Base-by-base conservation (phyloP, 1,140 invertebrate genomes). In the Drosophila watanabei region DNA sequence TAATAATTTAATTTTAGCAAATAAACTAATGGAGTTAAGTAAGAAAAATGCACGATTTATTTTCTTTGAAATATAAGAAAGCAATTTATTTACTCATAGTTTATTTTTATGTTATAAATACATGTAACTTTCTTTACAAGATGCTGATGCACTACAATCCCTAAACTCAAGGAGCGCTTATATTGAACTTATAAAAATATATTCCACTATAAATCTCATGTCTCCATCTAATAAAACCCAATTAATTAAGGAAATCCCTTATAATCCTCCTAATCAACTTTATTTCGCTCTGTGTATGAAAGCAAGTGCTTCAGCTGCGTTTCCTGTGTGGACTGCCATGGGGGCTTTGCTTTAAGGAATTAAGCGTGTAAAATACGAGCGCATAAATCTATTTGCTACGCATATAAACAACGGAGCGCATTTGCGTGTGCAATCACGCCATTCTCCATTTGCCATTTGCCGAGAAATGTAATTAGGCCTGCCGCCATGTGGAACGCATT, bases 291-390 rank as follows among this genome's bases (percentile, higher is more conserved):
- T 2, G 39, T 69, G 68, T 30, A 64, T 18, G 43, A 65, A 18
- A 48, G 80, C 76, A 66, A 80, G 75, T 82, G 70, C 60, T 59
- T 70, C 57, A 84, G 54, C 66, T 69, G 59, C 54, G 48, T 56
- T 37, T 66, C 33, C 49, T 46, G 75, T 45, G 35, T 28, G 16
- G 49, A 45, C 35, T 70, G 79, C 51, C 39, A 43, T 39, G 58
- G 66, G 58, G 39, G 33, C 43, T 82, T 73, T 75, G 64, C 63
- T 63, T 79, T 63, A 79, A 65, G 81, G 81, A 89, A 91, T 75
- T 91, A 90, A 91, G 80, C 79, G 73, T 87, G 72, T 91, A 80
- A 90, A 87, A 87, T 90, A 90, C 82, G 87, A 91, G 87, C 76
- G 65, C 80, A 90, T 90, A 91, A 90, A 90, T 87, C 87, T 91